Base-by-base conservation (phyloP, 2,888 invertebrate species). In the Caenorhabditis zanzibari region DNA sequence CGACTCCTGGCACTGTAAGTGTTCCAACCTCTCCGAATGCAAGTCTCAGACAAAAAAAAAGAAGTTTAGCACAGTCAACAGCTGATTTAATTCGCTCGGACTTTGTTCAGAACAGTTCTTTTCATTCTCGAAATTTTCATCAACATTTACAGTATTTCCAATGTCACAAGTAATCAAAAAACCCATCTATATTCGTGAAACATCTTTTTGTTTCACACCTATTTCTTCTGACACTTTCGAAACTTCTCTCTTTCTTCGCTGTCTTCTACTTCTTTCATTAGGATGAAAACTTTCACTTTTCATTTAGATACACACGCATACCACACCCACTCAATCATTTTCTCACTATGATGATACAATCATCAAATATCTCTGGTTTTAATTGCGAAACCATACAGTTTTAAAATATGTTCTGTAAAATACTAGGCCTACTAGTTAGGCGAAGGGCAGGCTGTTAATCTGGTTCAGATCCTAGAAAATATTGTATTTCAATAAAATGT, bases 1-100 rank as follows among this genome's bases (percentile, higher is more conserved):
- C 81, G 89, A 9, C 71, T 90, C 22, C 73, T 86, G 35, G 82
- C 88, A 28, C 61, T 86, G 88, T 90, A 61, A 66, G 85, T 83
- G 56, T 56, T 54, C 14, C n/a, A 5, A 16, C 14, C 47, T 28
- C 54, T 5, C n/a, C n/a, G n/a, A 2, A 38, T 1, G 14, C 38
- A 38, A 9, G 38, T 38, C 14, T 38, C 38, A 38, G 4, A 38
- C 38, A 38, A 38, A 9, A 38, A 38, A 12, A 38, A 2, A 12
- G 10, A 9, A 9, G 10, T 38, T 1, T 12, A 38, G 10, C 38
- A 14, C 44, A 3, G 3, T 44, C 44, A 1, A 44, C 32, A 32
- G 7, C 32, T 32, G 32, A 32, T 7, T 32, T 32, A 7, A 6
- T 32, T n/a, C n/a, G n/a, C n/a, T n/a, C n/a, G n/a, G n/a, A n/a